A percentile compares a stretch with the other conserved stretches of the same genome.
Conservation (phyloP, 2,113 vertebrate species). For the Pelmatolapia mariae region DNA sequence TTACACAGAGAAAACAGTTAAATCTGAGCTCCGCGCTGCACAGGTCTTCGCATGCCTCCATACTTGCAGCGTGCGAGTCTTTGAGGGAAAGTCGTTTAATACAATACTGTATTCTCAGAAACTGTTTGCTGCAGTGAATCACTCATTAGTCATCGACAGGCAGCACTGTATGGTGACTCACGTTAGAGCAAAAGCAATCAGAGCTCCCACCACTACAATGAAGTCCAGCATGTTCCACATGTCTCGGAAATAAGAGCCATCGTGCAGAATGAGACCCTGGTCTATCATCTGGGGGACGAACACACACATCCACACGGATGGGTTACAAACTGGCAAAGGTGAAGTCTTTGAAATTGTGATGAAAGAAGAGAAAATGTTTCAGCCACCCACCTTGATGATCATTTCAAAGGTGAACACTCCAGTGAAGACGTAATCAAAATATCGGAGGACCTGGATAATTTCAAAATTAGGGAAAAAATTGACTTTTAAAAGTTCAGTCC, state of each 20-base stretch:
- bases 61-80: background rate
- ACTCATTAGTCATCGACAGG: slow-evolving; percentile 45
- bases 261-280: slow-evolving; percentile 95
- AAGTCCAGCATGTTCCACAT: slow-evolving; percentile 99
- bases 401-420: slow-evolving; percentile 99
- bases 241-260: slow-evolving; percentile 95
- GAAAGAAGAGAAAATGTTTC: background rate
- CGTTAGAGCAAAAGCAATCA: slow-evolving; percentile 97
- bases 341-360: background rate
- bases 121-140: slow-evolving; percentile 50
- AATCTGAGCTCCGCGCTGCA: background rate
- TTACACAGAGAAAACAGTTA: background rate
- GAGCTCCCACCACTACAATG: slow-evolving; percentile 93
- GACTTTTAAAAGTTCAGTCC: background rate
- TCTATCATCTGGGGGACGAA: slow-evolving; percentile 88
- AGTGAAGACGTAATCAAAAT: slow-evolving; percentile 98
- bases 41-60: background rate
- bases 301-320: background rate
- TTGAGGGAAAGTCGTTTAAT: slow-evolving; percentile 5
- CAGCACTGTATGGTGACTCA: slow-evolving; percentile 75
- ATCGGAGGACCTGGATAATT: slow-evolving; percentile 84
- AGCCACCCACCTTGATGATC: slow-evolving; percentile 88
- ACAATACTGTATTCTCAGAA: slow-evolving; percentile 14
- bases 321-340: background rate
- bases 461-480: background rate